Evolutionary conservation across 1,140 invertebrate genomes (phyloP), one percentile per base, ranked within the genome.

Genomic region (Scaptomyza pallida): DNA sequence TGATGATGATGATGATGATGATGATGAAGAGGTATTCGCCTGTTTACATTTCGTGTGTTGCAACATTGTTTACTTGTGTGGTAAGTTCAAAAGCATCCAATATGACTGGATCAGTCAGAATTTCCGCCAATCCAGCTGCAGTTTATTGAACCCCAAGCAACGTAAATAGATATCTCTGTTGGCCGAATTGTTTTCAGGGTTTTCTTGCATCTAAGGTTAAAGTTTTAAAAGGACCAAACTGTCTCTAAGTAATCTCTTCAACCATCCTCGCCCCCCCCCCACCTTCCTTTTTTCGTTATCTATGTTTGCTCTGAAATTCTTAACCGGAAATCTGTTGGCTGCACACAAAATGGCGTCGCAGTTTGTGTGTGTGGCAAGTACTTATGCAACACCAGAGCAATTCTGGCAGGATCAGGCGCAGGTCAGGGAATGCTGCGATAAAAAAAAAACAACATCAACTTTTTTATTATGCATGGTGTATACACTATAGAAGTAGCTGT

Each of bases 31-130:
- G n/a, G n/a, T n/a, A n/a, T n/a, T n/a, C n/a, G 68, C 44, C 72
- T 75, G 72, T 75, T 75, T 75, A 72, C 62, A 68, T 68, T 75
- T 56, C n/a, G n/a, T n/a, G n/a, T n/a, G n/a, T n/a, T n/a, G n/a
- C n/a, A n/a, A n/a, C n/a, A n/a, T n/a, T n/a, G 61, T 71, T 64
- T 71, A 71, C 43, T 33, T 33, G 43, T 17, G n/a, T 52, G 50
- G 37, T 35, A 21, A 55, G 50, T 33, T 60, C 26, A 69, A 45
- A 62, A 62, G 57, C 48, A 35, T 40, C 45, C 13, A 2, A 6
- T n/a, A n/a, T 0, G 30, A 26, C 19, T 50, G 21, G 16, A 21
- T 23, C 6, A 26, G n/a, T n/a, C n/a, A 4, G 23, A 26, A 26
- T 26, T 5, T 4, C 23, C 23, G 23, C 23, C 23, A 26, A 26